Evolutionary conservation across 1,140 invertebrate species (phyloP), one percentile per base, ranked within the genome.

Genomic region (Drosophila nigrodunni): DNA sequence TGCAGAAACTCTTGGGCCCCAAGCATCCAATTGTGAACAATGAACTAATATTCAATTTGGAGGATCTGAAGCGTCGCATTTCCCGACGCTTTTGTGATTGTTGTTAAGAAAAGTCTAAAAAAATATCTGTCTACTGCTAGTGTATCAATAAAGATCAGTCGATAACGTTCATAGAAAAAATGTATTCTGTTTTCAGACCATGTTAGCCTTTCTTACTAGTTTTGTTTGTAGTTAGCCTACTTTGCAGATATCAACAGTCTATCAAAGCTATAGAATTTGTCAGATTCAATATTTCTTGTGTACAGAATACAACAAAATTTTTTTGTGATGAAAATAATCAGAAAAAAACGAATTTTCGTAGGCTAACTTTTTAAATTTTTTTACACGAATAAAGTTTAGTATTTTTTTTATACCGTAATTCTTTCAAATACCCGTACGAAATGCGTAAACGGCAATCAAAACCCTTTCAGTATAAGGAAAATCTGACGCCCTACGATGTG

Each of bases 1-100:
- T 85, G 18, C 69, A 83, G 21, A 7, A 13, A 3, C 18, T 50
- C 7, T 8, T 85, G 41, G 61, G 70, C 5, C 46, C 54, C 47
- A 54, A 74, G 18, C 47, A 67, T 34, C 3, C 9, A 2, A 67
- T 61, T 44, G 10, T 50, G 0, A 8, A 58, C 1, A 74, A 74
- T 47, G 57, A 59, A 7, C 5, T 74, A n/a, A 34, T 15, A 6
- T 67, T 60, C 25, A 61, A 55, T 60, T 2, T 74, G 13, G 30
- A 68, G 5, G 57, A 74, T 30, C 11, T 74, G 1, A 25, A 35
- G 6, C 9, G 11, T 44, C 57, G 64, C 4, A n/a, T 74, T 1
- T 46, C 41, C 6, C 3, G 34, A 4, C 71, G 57, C 6, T 41
- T 60, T 6, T 55, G 41, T 25, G 41, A 55, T 0, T 61, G 62